Base-by-base conservation (phyloP, 2,888 invertebrate species). In the Epistrophe grossulariae region DNA sequence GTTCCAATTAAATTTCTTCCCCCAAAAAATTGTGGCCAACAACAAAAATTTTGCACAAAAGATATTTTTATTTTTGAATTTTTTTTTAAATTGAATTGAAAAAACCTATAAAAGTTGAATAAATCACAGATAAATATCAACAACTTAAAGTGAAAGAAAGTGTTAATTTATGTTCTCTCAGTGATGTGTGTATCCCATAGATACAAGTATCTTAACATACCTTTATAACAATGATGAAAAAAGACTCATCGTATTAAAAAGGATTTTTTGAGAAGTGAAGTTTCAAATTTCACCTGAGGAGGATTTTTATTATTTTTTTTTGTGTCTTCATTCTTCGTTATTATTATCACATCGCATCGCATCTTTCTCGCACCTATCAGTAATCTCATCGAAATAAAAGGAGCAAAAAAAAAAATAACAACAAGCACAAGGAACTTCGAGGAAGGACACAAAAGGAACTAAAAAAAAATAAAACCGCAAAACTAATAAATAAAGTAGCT, bases 401-500 rank as follows among this genome's bases (percentile, higher is more conserved):
- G 31, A 71, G 15, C 9, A 50, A 52, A 71, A 55, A 73, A 59
- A 62, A 71, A 70, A 78, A 66, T 40, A 73, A 68, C 7, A 68
- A 60, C 31, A 31, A 62, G 31, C 15, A 15, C 28, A 28, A 31
- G 55, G 55, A 28, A 31, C 28, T 31, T 24, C 10, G 13, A 35
- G 17, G 43, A 66, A 71, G 50, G 57, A 28, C 19, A 77, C 38
- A 13, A 31, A 59, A 64, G 57, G 31, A 28, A 72, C 19, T 50
- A 10, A 50, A 79, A 76, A 84, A 43, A 57, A 64, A 77, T 71
- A 76, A 84, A 66, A 71, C 77, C 78, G 84, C 84, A 81, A 85
- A 79, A 64, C 71, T 82, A 87, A 87, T 87, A 87, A 87, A 87
- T 87, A 82, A 87, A 87, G 87, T 83, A 87, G 76, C 85, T 74